Evolutionary conservation across 2,888 invertebrate genomes (phyloP).

Genomic region (Ceramica pisi): DNA sequence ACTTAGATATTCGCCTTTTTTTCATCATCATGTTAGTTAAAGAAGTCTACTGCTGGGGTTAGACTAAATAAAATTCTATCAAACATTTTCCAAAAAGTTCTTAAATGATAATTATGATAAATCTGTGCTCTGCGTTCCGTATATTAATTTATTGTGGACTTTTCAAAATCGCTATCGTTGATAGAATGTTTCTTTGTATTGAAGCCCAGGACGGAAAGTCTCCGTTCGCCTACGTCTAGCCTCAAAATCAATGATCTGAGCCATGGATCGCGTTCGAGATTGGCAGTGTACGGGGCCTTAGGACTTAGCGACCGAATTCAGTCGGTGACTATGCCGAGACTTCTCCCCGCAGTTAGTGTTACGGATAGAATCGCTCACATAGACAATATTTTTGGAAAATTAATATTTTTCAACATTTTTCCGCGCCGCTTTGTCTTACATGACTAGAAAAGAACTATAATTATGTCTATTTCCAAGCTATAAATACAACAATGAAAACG

Average conservation of each 20-base stretch:
- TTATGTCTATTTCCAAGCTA: not conserved
- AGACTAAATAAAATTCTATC: not conserved
- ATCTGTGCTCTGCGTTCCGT: too few species aligned
- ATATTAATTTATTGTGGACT: not conserved
- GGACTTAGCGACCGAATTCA: too few species aligned
- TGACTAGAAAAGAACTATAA: not conserved
- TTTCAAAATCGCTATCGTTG: not conserved
- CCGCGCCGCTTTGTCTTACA: not conserved
- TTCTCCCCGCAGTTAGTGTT: too few species aligned
- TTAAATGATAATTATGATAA: too few species aligned
- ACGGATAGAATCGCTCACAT: not conserved
- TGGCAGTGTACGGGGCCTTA: too few species aligned
- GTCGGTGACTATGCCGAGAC: too few species aligned
- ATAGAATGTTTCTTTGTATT: not conserved
- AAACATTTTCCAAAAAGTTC: not conserved
- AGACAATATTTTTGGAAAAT: not conserved
- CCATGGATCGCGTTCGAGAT: too few species aligned
- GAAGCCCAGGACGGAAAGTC: too few species aligned
- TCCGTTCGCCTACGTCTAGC: too few species aligned
- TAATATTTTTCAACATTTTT: not conserved
- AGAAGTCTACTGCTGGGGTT: not conserved
- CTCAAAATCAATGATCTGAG: too few species aligned
- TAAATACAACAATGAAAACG: conserved; percentile 17
- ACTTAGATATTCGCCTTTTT: not conserved
- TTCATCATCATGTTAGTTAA: not conserved